A percentile compares a stretch with the other conserved stretches of the same genome.
Conservation (phyloP, 2,797 vertebrate genomes). For the Sciurus carolinensis region DNA sequence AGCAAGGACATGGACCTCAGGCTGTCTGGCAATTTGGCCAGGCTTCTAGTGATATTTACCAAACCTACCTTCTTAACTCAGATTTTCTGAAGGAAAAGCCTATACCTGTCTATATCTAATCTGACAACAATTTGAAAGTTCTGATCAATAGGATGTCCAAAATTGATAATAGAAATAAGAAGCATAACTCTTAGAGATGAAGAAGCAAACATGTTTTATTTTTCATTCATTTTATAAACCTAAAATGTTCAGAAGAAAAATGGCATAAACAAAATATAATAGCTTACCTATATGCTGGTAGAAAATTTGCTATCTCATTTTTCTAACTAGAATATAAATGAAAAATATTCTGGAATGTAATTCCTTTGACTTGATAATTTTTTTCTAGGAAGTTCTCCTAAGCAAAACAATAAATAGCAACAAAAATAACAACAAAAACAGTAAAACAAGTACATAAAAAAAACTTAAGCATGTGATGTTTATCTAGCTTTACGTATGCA, state of each 20-base stretch:
- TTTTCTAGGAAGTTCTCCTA: conserved; percentile 51
- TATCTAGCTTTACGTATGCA: conserved; percentile 47
- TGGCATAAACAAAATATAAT: neutral
- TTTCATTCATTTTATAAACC: neutral
- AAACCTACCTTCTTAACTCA: neutral
- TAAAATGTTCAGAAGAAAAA: conserved; percentile 7
- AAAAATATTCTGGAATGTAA: conserved; percentile 61
- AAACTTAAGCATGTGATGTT: neutral
- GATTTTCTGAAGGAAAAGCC: neutral
- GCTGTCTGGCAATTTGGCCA: neutral
- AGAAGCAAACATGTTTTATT: neutral
- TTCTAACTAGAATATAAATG: conserved; percentile 9
- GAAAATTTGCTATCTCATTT: conserved; percentile 3
- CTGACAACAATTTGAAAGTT: neutral
- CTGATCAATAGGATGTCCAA: neutral
- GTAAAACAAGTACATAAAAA: neutral
- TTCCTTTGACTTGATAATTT: conserved; percentile 4
- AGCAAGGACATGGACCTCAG: neutral
- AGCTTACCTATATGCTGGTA: neutral
- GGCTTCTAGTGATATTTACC: neutral
- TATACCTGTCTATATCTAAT: neutral
- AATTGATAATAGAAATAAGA: neutral
- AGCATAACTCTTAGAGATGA: neutral
- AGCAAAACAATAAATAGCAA: neutral
- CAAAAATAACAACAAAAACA: neutral